Base-by-base conservation (phyloP, 2,888 invertebrate genomes). In the Athrips mouffetella region DNA sequence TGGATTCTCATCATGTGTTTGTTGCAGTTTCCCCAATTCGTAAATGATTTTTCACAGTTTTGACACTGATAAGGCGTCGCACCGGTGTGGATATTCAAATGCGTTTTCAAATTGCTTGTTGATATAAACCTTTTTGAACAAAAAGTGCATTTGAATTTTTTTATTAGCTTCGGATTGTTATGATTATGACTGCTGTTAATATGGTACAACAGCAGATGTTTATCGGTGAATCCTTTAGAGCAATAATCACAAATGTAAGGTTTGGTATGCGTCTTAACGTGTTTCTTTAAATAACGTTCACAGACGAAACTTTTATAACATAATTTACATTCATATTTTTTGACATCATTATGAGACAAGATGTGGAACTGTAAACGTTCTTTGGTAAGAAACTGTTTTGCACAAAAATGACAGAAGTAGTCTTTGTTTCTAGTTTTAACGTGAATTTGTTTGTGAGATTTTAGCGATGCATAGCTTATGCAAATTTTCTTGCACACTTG, bases 161-260 rank as follows among this genome's bases (percentile, higher is more conserved):
- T 7, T 7, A 15, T 13, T 13, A 13, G 7, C 2, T 7, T 16
- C 7, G 16, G 13, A 7, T 33, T 13, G 7, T 33, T 4, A 7
- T 15, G 6, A 91, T 92, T 67, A 91, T n/a, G n/a, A n/a, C n/a
- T n/a, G n/a, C 92, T 23, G 1, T 16, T 15, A 13, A 33, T 33
- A 16, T 33, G 33, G 5, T 13, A 7, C 15, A 13, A 13, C 13
- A 33, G 8, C 7, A 15, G 8, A 2, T 16, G 6, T 16, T 33
- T 33, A 13, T 8, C 7, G 7, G 91, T 81, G 63, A 92, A 93
- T 49, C 87, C 81, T 73, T 92, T 92, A 7, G 90, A 90, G 60
- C 93, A 93, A 66, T 89, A 91, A 64, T 91, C 90, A 59, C 93
- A 93, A 6, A 89, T 83, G 62, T 90, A 92, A 0, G 92, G 93